phyloP scores from a whole-genome alignment of 2,888 invertebrate species.

The Pterobdella sp. region DNA sequence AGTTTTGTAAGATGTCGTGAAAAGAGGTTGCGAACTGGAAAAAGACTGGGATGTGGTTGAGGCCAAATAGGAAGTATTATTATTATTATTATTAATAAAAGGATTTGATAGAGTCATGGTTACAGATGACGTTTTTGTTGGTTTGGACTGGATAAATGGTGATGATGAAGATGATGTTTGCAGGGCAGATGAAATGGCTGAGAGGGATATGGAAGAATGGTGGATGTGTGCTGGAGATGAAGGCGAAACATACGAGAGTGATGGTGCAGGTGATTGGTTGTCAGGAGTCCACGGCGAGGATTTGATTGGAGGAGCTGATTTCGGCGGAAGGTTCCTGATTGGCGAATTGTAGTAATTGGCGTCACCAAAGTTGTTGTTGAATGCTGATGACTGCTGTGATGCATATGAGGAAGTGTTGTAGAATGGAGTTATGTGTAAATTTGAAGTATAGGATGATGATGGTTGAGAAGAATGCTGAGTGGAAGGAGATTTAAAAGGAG shows the following conservation, averaged over 20 bases:
- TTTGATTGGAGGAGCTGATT: constrained; percentile 16
- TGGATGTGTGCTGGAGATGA: neutral
- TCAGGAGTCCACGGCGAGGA: constrained; percentile 6
- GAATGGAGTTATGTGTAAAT: neutral
- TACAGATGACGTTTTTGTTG: neutral
- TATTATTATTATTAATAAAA: neutral
- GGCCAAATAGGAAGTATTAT: neutral
- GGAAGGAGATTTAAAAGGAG: neutral
- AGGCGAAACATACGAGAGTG: neutral
- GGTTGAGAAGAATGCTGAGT: neutral
- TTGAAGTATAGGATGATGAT: neutral
- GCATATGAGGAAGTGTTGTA: neutral
- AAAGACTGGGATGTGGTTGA: neutral
- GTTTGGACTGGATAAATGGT: neutral
- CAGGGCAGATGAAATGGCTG: neutral
- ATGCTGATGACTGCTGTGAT: neutral
- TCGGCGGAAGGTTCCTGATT: neutral
- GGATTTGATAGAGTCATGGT: neutral
- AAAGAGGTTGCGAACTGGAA: neutral
- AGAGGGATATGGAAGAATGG: neutral
- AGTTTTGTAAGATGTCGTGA: neutral
- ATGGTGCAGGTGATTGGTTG: neutral
- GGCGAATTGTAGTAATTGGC: neutral
- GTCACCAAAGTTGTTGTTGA: neutral
- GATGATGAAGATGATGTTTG: neutral